Base-by-base conservation (phyloP, 2,113 vertebrate species). In the Notothenia rossii region DNA sequence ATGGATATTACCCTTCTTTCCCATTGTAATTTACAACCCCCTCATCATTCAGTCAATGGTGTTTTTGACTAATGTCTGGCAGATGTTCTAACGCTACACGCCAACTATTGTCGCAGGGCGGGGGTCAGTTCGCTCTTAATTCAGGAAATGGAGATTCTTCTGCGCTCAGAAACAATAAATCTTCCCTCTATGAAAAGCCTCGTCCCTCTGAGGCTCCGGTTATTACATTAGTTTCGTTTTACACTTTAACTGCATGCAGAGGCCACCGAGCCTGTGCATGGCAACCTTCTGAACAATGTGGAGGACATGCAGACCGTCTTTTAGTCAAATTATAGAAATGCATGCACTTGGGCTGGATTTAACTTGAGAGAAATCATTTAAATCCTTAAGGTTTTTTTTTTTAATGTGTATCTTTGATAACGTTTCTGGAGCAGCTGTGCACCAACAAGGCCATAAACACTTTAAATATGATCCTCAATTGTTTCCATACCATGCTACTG, bases 11-110 rank as follows among this genome's bases (percentile, higher is more conserved):
- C 79, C 89, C 87, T 89, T 83, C 77, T 72, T 77, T 79, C 71
- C 74, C 11, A 84, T 91, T 92, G 79, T 92, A 90, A 92, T 91
- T 92, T 90, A 90, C 90, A 88, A 59, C 90, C 88, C 88, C 88
- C 87, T 85, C 86, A 89, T 90, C 91, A 88, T 88, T 89, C 79
- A 75, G 79, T 3, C 84, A n/a, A 43, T 82, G 87, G 65, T 74
- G 82, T 82, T 86, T 90, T 88, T 93, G 90, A 92, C 88, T 94
- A 88, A 94, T 93, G 90, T 90, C 87, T 90, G 87, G 91, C 93
- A 94, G 93, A 94, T 93, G 91, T 86, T 89, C 82, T 74, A 85
- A 88, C 77, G 86, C 89, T 81, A 83, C 89, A 82, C 81, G 60
- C 85, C 86, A 88, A 85, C 89, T 86, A 89, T 90, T 92, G 89